phyloP scores from a whole-genome alignment of 1,140 invertebrate genomes.

The Euwallacea similis region DNA sequence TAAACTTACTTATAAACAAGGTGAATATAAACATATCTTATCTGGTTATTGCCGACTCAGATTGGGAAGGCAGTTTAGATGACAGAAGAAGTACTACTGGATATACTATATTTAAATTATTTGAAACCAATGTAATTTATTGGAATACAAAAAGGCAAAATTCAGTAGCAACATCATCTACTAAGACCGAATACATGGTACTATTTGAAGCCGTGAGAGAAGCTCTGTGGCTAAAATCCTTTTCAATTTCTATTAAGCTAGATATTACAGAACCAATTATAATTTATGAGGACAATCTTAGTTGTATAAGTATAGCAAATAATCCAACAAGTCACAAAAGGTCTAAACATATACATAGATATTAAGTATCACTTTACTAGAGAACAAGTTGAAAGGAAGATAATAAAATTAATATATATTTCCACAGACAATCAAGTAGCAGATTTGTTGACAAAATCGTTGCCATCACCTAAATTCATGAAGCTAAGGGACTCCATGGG shows the following conservation, averaged over 20 bases:
- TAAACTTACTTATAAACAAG: slow-evolving; percentile 31
- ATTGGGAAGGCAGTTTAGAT: slow-evolving; percentile 25
- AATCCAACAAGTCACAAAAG: slow-evolving; percentile 10
- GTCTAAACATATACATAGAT: slow-evolving; percentile 45
- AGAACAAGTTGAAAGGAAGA: slow-evolving; percentile 36
- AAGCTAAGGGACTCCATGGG: too few species aligned
- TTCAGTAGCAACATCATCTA: slow-evolving; percentile 49
- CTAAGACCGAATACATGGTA: slow-evolving; percentile 49
- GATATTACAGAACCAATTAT: neutral
- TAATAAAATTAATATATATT: slow-evolving; percentile 41
- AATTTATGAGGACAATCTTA: slow-evolving; percentile 36
- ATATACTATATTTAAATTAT: slow-evolving; percentile 38
- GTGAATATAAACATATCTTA: slow-evolving; percentile 34
- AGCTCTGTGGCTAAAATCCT: slow-evolving; percentile 42
- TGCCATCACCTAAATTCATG: too few species aligned
- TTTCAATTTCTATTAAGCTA: slow-evolving; percentile 6
- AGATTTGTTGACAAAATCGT: slow-evolving; percentile 44
- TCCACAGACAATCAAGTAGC: slow-evolving; percentile 43
- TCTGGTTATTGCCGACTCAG: slow-evolving; percentile 38
- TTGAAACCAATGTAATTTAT: slow-evolving; percentile 35
- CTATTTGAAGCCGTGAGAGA: slow-evolving; percentile 46
- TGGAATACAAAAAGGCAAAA: slow-evolving; percentile 49
- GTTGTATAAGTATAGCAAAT: slow-evolving; percentile 39
- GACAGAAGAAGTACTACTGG: slow-evolving; percentile 40
- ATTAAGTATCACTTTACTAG: slow-evolving; percentile 42